Percentiles rank a stretch among this genome's conserved stretches.
Evolutionary conservation across 2,888 invertebrate genomes (phyloP).

Genomic region (Ptilodon capucinus): DNA sequence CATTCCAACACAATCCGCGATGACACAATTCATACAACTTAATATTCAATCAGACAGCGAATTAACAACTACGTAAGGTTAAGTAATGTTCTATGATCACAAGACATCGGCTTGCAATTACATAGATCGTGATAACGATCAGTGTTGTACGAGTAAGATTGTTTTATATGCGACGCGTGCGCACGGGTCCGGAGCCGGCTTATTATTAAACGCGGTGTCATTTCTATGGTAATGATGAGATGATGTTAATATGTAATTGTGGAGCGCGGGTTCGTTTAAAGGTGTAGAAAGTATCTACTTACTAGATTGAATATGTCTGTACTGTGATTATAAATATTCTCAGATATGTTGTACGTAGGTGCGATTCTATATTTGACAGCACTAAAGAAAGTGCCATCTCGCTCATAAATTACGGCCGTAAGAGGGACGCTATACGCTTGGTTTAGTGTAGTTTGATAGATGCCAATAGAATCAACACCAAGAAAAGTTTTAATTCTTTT

Average conservation of each 20-base stretch:
- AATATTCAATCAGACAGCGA: conserved; percentile 48
- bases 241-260: conserved; percentile 41
- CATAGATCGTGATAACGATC: conserved; percentile 18
- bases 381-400: no score
- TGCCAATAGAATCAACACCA: no score
- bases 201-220: conserved; percentile 61
- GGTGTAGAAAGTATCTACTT: conserved; percentile 9
- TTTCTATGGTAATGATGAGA: conserved; percentile 56
- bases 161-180: conserved; percentile 25
- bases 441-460: no score
- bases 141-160: conserved; percentile 14
- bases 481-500: no score
- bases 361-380: no score
- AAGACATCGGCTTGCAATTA: conserved; percentile 34
- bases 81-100: conserved; percentile 50
- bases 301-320: background rate
- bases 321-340: no score
- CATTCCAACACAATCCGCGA: background rate
- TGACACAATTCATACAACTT: conserved; percentile 39
- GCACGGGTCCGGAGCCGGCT: conserved; percentile 29
- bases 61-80: conserved; percentile 32
- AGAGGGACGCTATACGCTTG: no score
- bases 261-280: conserved; percentile 6
- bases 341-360: no score
- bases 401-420: no score